Percentiles rank a stretch among this genome's conserved stretches.
Conservation (phyloP, 35 echinoderm and acorn worm species). For the Ptychodera flava region DNA sequence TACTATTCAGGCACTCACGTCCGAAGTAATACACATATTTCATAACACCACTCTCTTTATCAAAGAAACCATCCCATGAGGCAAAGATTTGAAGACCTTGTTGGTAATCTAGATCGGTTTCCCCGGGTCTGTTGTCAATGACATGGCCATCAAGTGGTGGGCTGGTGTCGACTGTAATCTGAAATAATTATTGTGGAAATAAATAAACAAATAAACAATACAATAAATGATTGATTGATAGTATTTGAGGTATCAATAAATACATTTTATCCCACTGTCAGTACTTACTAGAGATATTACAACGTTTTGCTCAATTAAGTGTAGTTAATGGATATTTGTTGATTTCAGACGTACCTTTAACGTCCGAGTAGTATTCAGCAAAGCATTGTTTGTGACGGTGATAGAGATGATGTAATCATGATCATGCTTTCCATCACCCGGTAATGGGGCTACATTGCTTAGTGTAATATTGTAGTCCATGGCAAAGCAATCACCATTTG, state of each 20-base stretch:
- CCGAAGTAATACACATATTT: conserved; percentile 28
- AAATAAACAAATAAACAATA: too few species aligned
- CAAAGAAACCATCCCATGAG: conserved; percentile 35
- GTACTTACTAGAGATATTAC: too few species aligned
- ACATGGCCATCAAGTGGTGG: conserved; percentile 27
- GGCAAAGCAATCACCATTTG: conserved; percentile 28
- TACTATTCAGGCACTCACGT: too few species aligned
- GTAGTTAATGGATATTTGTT: too few species aligned
- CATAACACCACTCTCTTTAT: conserved; percentile 40
- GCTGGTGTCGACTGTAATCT: conserved; percentile 33
- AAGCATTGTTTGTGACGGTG: conserved; percentile 34
- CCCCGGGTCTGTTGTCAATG: conserved; percentile 21
- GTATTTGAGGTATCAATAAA: too few species aligned
- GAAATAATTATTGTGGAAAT: too few species aligned
- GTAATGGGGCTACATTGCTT: too few species aligned
- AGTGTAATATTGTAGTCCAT: conserved; percentile 3
- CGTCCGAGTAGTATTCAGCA: conserved; percentile 10
- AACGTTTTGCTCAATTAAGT: too few species aligned
- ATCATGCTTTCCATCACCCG: conserved; percentile 34
- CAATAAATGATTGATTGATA: too few species aligned
- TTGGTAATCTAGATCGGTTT: conserved; percentile 31
- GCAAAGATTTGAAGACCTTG: conserved; percentile 1
- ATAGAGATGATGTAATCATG: conserved; percentile 14
- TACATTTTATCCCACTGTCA: too few species aligned
- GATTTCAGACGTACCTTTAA: too few species aligned